phyloP scores from a whole-genome alignment of 2,888 invertebrate species.

The Glaucopsyche alexis region DNA sequence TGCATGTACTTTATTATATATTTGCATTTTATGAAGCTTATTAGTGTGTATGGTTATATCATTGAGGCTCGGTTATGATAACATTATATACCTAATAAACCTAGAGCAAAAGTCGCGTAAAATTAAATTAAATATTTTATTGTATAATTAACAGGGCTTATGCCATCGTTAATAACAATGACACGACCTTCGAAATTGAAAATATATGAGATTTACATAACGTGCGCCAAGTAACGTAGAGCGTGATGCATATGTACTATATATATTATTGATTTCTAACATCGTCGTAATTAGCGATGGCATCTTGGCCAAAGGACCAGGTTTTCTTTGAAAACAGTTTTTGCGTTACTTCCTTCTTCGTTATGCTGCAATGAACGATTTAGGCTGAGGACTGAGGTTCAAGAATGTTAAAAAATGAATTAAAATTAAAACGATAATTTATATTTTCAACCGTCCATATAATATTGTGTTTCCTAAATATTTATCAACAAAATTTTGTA shows the following conservation, averaged over 20 bases:
- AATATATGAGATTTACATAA: too few species aligned
- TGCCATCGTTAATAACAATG: too few species aligned
- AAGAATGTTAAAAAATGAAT: background rate
- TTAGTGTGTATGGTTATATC: background rate
- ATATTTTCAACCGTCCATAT: slow-evolving; percentile 10
- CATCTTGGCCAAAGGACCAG: too few species aligned
- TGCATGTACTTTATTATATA: background rate
- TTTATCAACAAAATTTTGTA: background rate
- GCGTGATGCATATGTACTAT: too few species aligned
- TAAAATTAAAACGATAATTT: background rate
- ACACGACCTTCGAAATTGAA: too few species aligned
- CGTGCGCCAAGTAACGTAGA: too few species aligned
- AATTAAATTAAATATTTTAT: background rate
- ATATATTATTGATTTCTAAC: too few species aligned
- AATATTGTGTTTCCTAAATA: background rate
- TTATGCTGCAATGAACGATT: too few species aligned
- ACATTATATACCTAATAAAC: background rate
- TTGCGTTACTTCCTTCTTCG: too few species aligned
- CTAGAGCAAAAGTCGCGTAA: background rate
- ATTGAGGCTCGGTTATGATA: background rate
- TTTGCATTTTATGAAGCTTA: background rate
- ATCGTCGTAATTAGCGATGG: too few species aligned
- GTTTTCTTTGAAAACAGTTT: too few species aligned
- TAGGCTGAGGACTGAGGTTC: background rate
- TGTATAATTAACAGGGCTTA: background rate